Evolutionary conservation across 1,140 invertebrate species (phyloP).

Genomic region (Drosophila punjabiensis): DNA sequence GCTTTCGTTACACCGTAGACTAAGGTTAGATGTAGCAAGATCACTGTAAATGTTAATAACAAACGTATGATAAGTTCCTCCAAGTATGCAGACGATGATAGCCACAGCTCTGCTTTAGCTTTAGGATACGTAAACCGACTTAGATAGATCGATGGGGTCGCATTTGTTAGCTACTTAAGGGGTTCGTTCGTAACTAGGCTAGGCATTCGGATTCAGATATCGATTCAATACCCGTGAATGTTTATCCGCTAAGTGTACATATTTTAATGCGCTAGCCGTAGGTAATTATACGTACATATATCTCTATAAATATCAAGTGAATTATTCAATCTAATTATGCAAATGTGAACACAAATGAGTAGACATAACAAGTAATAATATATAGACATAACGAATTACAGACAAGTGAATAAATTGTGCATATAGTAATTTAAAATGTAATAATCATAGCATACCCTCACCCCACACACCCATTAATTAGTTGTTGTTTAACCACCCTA

Average conservation of each 20-base stretch:
- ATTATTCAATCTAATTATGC: slow-evolving; percentile 52
- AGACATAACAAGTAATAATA: slow-evolving; percentile 45
- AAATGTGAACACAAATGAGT: slow-evolving; percentile 57
- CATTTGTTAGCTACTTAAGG: slow-evolving; percentile 50
- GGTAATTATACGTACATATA: slow-evolving; percentile 38
- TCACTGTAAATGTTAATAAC: slow-evolving; percentile 72
- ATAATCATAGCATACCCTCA: slow-evolving; percentile 42
- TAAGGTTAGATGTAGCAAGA: slow-evolving; percentile 59
- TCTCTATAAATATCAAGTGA: slow-evolving; percentile 50
- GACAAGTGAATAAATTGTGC: slow-evolving; percentile 76
- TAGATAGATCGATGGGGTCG: slow-evolving; percentile 34
- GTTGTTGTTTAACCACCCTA: slow-evolving; percentile 63
- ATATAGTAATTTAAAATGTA: slow-evolving; percentile 71
- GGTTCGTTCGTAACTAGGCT: slow-evolving; percentile 20
- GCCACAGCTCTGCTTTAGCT: slow-evolving; percentile 33
- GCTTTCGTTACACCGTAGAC: slow-evolving; percentile 46
- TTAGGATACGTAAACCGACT: slow-evolving; percentile 28
- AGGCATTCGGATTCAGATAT: slow-evolving; percentile 30
- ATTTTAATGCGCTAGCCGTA: slow-evolving; percentile 43
- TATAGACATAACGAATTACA: slow-evolving; percentile 32
- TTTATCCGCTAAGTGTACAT: slow-evolving; percentile 50
- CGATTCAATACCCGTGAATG: slow-evolving; percentile 28
- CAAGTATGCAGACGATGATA: slow-evolving; percentile 65
- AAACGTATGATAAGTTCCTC: slow-evolving; percentile 81
- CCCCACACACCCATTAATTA: slow-evolving; percentile 42